Percentiles rank a stretch among this genome's conserved stretches.
Evolutionary conservation across 2,113 vertebrate species (phyloP).

Genomic region (Rhabdomys dilectus): DNA sequence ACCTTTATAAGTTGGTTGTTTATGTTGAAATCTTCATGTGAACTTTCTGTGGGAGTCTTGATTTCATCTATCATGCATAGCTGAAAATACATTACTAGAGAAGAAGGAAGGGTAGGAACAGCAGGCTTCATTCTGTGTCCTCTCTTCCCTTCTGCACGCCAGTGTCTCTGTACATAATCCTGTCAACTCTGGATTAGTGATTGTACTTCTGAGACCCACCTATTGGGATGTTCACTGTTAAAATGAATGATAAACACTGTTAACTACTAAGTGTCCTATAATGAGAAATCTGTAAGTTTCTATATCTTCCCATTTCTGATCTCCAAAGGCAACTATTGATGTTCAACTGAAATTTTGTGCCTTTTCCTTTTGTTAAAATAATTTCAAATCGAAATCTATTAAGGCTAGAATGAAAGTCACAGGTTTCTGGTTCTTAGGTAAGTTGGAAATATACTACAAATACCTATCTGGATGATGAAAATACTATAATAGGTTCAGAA

Average conservation of each 20-base stretch:
- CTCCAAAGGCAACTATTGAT: constrained; percentile 9
- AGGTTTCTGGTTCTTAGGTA: constrained; percentile 20
- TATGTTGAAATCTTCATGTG: background rate
- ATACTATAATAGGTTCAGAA: constrained; percentile 28
- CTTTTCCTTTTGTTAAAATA: constrained; percentile 36
- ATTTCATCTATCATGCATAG: constrained; percentile 51
- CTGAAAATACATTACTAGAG: constrained; percentile 25
- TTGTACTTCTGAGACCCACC: background rate
- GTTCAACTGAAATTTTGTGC: background rate
- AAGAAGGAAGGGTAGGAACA: background rate
- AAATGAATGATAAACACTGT: constrained; percentile 41
- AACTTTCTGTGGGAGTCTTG: background rate
- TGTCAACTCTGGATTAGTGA: background rate
- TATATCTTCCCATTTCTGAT: background rate
- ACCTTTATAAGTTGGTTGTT: background rate
- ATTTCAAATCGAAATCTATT: constrained; percentile 29
- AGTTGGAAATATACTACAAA: constrained; percentile 10
- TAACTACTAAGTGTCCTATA: background rate
- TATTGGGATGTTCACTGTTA: constrained; percentile 3
- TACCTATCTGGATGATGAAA: constrained; percentile 25
- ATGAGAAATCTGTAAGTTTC: background rate
- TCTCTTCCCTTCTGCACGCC: background rate
- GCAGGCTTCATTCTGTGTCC: background rate
- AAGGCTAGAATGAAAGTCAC: background rate
- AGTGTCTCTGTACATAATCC: background rate